Base-by-base conservation (phyloP, 2,797 vertebrate species). In the Hypotaenidia okinawae region DNA sequence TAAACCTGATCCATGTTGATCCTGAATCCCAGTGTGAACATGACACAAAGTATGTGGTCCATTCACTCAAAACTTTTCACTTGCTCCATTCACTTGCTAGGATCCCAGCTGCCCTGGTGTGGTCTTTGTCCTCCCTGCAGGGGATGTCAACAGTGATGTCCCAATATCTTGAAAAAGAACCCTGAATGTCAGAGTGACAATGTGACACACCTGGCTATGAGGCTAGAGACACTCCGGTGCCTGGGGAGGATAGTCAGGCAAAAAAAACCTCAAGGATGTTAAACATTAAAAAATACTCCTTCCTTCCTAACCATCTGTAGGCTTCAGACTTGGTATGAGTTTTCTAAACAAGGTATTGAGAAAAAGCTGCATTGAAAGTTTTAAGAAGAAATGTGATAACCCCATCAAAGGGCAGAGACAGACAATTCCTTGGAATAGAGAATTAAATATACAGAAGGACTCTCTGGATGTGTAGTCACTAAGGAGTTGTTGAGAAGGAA, bases 161-260 rank as follows among this genome's bases (percentile, higher is more conserved):
- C 9, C 23, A 28, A 24, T 30, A n/a, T 43, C 73, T 85, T 62
- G 17, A 81, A 87, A 64, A 17, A 15, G 18, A 33, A 13, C 21
- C 22, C 18, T 66, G 62, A 62, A 43, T 16, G 30, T 22, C 68
- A 47, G 16, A 69, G 11, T n/a, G 45, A 30, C 55, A 55, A 21
- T 4, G 21, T 22, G 24, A 52, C 45, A 78, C 1, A 3, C 1
- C 13, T 77, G 25, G 3, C 17, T 70, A 1, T 0, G 6, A 76
- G 52, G 23, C n/a, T 16, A 27, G 64, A 83, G 14, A 61, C 4
- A 9, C 25, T n/a, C 35, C 2, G 3, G 15, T 35, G 19, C 22
- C 24, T 24, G 27, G 24, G 66, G 27, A 75, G 18, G 64, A 59
- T 0, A 85, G 30, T 47, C 13, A 87, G 17, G 37, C 12, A 80